Evolutionary conservation across 2,797 vertebrate genomes (phyloP).

Genomic region (Discoglossus pictus): DNA sequence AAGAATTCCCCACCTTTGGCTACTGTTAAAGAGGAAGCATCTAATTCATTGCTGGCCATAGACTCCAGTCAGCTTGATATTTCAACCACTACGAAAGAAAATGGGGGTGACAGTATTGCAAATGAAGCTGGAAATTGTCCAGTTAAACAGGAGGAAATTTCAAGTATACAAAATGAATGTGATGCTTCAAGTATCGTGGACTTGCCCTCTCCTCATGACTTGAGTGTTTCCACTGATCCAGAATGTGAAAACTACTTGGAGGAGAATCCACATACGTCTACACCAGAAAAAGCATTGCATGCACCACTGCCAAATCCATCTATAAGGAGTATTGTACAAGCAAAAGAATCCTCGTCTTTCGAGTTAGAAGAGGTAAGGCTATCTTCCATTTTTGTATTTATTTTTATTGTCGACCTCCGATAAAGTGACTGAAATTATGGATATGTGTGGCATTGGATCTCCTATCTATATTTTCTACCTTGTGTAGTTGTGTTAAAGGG

Average conservation of each 20-base stretch:
- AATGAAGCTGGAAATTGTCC: constrained; percentile 30
- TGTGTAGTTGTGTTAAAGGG: too few species aligned
- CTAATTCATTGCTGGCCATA: constrained; percentile 45
- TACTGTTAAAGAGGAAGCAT: constrained; percentile 85
- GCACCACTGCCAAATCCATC: constrained; percentile 68
- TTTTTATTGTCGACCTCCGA: too few species aligned
- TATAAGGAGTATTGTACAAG: constrained; percentile 77
- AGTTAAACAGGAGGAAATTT: constrained; percentile 47
- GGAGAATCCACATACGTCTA: constrained; percentile 45
- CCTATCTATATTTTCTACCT: too few species aligned
- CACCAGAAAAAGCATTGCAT: constrained; percentile 62
- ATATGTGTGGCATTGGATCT: too few species aligned
- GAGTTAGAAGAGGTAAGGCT: constrained; percentile 97
- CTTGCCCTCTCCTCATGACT: constrained; percentile 50
- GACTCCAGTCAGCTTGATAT: constrained; percentile 37
- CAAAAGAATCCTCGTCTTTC: constrained; percentile 90
- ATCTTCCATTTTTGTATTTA: too few species aligned
- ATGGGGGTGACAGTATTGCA: constrained; percentile 29
- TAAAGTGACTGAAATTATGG: too few species aligned
- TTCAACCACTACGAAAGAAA: constrained; percentile 47
- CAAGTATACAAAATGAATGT: constrained; percentile 42
- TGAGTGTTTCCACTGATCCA: constrained; percentile 47
- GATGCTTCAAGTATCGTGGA: constrained; percentile 52
- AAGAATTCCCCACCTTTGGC: constrained; percentile 82
- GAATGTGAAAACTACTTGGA: constrained; percentile 38